Evolutionary conservation across 1,140 invertebrate species (phyloP), one percentile per base, ranked within the genome.

Genomic region (Danaus plexippus): DNA sequence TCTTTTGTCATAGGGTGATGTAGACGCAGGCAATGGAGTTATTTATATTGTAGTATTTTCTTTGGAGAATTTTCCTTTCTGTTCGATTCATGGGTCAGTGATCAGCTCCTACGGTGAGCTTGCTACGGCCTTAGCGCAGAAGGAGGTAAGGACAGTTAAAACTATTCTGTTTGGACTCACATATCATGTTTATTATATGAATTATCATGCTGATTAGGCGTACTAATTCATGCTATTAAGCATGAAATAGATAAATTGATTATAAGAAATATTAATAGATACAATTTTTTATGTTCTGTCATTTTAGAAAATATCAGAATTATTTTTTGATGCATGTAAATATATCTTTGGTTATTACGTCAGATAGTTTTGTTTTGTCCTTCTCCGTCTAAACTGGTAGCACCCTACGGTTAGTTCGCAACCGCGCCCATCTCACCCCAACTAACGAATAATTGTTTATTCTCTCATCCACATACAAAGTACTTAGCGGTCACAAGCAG

Each of bases 1-100:
- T 87, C 84, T 87, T 87, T 87, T 87, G 84, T 87, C 84, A 84
- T 83, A 81, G 76, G 77, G 82, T 78, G 82, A 84, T 83, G 81
- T 80, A 83, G 80, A 32, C 22, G 22, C 22, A 77, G 71, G 74
- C 81, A 71, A 82, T 83, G 73, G 82, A 87, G 80, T 85, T 87
- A 87, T 87, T 87, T 87, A 87, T 87, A 83, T 78, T 77, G 79
- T 75, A 74, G 77, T 84, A 80, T 85, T 84, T 85, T 85, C 78
- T 67, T 83, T 75, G 75, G 71, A 82, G 85, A 87, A 87, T 80
- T 85, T 87, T 87, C 82, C 82, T 87, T 85, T 85, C 80, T 83
- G 71, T 75, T 73, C 71, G 74, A 74, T 85, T 85, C 80, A 87
- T 83, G 84, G 84, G 84, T 87, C 84, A 87, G 80, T 82, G 80